phyloP scores from a whole-genome alignment of 2,888 invertebrate genomes.

The Ormia ochracea region DNA sequence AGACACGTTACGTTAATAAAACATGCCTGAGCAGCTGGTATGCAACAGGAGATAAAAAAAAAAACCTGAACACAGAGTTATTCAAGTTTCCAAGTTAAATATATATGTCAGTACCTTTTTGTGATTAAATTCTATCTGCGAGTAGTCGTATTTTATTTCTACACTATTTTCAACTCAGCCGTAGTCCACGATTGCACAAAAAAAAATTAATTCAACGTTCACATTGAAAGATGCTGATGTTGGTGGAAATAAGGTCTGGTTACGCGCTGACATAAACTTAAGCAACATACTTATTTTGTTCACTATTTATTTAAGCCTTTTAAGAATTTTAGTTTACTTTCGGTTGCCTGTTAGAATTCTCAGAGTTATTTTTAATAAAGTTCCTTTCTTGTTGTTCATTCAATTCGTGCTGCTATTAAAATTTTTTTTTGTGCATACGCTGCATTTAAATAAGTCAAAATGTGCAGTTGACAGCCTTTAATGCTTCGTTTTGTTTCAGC shows the following conservation, averaged over 20 bases:
- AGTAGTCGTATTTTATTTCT: constrained; percentile 16
- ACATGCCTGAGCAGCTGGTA: constrained; percentile 1
- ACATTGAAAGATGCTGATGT: background rate
- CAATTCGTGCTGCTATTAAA: constrained; percentile 31
- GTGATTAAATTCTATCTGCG: constrained; percentile 1
- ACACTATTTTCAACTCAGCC: background rate
- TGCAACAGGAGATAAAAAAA: background rate
- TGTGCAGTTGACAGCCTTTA: constrained; percentile 63
- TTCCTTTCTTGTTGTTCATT: constrained; percentile 26
- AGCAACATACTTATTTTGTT: no score
- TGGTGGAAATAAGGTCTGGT: no score
- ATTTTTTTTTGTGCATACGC: constrained; percentile 34
- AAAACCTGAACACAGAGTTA: background rate
- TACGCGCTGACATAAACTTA: no score
- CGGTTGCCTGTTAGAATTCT: background rate
- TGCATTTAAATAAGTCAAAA: constrained; percentile 52
- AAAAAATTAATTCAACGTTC: background rate
- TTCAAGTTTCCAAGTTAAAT: constrained; percentile 46
- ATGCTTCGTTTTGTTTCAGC: constrained; percentile 44
- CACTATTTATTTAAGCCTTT: no score
- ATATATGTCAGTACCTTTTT: constrained; percentile 49
- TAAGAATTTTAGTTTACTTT: no score
- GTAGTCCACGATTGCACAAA: background rate
- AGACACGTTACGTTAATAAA: background rate
- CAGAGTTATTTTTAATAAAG: constrained; percentile 21